Evolutionary conservation across 2,113 vertebrate genomes (phyloP).

Genomic region (Chionis minor): DNA sequence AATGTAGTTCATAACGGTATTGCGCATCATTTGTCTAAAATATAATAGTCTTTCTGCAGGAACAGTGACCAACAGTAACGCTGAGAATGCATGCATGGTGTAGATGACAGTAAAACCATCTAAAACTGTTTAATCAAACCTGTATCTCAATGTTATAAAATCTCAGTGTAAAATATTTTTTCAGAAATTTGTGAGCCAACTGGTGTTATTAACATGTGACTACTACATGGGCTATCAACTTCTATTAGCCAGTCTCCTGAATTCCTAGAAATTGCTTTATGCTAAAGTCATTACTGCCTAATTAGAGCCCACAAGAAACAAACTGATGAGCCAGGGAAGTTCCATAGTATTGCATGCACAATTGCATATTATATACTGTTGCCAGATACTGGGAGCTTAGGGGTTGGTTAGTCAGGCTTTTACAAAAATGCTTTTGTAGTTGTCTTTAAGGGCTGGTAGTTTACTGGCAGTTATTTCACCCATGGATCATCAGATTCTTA

Average conservation of each 20-base stretch:
- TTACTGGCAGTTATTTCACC: constrained; percentile 10
- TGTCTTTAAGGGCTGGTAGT: not conserved
- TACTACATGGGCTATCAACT: not conserved
- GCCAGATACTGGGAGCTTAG: not conserved
- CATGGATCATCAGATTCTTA: not conserved
- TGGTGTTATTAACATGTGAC: not conserved
- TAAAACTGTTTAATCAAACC: not conserved
- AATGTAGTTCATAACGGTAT: not conserved
- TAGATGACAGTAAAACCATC: not conserved
- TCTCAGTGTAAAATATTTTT: not conserved
- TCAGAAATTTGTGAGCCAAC: not conserved
- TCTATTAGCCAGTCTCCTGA: not conserved
- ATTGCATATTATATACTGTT: not conserved
- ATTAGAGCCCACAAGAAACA: constrained; percentile 3
- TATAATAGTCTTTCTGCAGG: not conserved
- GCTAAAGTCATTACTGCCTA: constrained; percentile 23
- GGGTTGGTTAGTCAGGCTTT: not conserved
- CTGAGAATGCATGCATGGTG: not conserved
- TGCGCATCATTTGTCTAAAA: not conserved
- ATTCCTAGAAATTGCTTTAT: constrained; percentile 19
- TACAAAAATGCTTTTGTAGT: constrained; percentile 58
- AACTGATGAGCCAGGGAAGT: not conserved
- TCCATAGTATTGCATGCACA: not conserved
- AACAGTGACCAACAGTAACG: not conserved
- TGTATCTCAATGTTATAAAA: not conserved